These are phyloP conservation scores for Folsomia candida DNA, from an alignment of 2,888 invertebrate species.

Conservation along the genomic window DNA sequence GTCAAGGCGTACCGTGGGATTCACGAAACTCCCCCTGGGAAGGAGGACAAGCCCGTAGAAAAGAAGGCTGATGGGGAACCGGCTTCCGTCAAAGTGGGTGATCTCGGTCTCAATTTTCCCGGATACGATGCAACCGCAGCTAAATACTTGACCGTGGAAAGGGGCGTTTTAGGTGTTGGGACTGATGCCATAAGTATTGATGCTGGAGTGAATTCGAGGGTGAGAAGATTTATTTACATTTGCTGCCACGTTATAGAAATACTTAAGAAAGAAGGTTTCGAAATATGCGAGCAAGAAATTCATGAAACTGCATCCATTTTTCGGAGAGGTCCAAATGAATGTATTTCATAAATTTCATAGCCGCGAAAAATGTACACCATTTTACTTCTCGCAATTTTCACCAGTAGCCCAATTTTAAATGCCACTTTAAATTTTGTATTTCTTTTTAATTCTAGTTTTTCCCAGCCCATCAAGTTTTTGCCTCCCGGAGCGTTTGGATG, in stretches of 20 bases:
- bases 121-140: slow-evolving; percentile 40
- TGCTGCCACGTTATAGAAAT: not conserved
- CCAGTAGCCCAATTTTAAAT: too few species aligned
- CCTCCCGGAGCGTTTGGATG: slow-evolving; percentile 36
- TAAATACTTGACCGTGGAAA: slow-evolving; percentile 32
- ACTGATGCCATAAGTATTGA: slow-evolving; percentile 45
- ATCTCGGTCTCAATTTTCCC: slow-evolving; percentile 32
- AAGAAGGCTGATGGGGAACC: not conserved
- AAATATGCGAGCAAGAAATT: slow-evolving; percentile 41
- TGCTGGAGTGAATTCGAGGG: slow-evolving; percentile 32
- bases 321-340: too few species aligned
- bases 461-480: slow-evolving; percentile 31
- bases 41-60: not conserved
- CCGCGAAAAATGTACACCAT: too few species aligned
- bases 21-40: not conserved
- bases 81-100: not conserved
- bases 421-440: too few species aligned
- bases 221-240: slow-evolving; percentile 14
- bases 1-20: slow-evolving; percentile 23
- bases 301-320: too few species aligned
- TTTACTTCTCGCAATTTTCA: too few species aligned
- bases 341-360: too few species aligned
- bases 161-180: slow-evolving; percentile 45
- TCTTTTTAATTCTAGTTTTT: slow-evolving; percentile 12
- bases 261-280: slow-evolving; percentile 31